Base-by-base conservation (phyloP, 2,888 invertebrate genomes). In the Scrobipalpa atriplicella region DNA sequence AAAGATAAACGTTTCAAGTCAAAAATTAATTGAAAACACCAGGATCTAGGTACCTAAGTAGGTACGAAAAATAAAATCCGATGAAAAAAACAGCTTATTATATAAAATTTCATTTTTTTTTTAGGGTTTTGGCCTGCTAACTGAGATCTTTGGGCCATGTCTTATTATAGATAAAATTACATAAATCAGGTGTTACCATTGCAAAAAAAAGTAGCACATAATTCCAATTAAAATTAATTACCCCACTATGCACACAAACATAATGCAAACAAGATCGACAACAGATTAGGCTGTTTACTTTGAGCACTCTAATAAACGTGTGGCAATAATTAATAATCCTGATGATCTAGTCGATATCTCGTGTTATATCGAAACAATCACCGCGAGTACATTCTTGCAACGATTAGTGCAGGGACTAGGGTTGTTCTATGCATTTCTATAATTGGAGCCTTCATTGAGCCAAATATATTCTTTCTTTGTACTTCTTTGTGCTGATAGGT, bases 311-410 rank as follows among this genome's bases (percentile, higher is more conserved):
- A 21, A 56, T 56, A 21, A 54, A 54, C 21, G 10, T 54, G 11
- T 6, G 58, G n/a, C 38, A 38, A 36, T 58, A 58, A 58, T 58
- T 16, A 58, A 38, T 38, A 36, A 58, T 58, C 5, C 21, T 36
- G 9, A 16, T 51, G 18, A 21, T 19, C 19, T 6, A 56, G 21
- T 21, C 54, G 19, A 56, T 54, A 56, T 11, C 36, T 13, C 7
- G 11, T n/a, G 11, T 18, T 2, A 36, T 38, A 9, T 29, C 2
- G 38, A 36, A 38, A 38, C 38, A 36, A 58, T 58, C 38, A 38
- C 38, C 16, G 11, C 13, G 58, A n/a, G 8, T 58, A 58, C 58
- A 58, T 16, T 16, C 58, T 58, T 58, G 58, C 38, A 18, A 38
- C 36, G 29, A 56, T 56, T 58, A 38, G 11, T 29, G 6, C 0